Evolutionary conservation across 2,888 invertebrate species (phyloP), one percentile per base, ranked within the genome.

Genomic region (Euplagia quadripunctaria): DNA sequence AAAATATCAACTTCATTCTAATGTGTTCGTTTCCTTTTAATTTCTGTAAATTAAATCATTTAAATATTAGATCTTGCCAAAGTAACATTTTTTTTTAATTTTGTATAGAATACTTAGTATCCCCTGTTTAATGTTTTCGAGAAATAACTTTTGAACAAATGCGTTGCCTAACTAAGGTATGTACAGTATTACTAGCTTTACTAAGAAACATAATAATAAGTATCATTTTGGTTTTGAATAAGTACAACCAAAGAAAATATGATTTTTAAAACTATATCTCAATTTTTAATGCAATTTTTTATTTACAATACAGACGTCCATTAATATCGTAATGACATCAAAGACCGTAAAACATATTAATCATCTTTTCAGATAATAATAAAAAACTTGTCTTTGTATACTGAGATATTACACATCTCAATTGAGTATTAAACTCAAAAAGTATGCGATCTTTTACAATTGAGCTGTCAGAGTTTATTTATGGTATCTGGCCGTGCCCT

Each of bases 131-230:
- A 82, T 79, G 79, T 83, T 78, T 84, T 86, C 77, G 78, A 77
- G 72, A 75, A 74, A 76, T 74, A 76, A 83, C 76, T 78, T 85
- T 86, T 85, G 80, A 87, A 87, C 85, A 85, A 85, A 87, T 84
- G 85, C 89, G 88, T 92, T 89, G 91, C 92, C 92, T 92, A 88
- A 90, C 85, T 87, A 88, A 92, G 91, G 93, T 92, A 91, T 95
- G 95, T 95, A 95, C 95, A 95, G 95, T 95, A 95, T 95, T 95
- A 95, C 91, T 95, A 95, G 95, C 93, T 93, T 94, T 94, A 94
- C 92, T 94, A 94, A 94, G 94, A 90, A 90, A 90, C 86, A 90
- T 90, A 86, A 83, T 86, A 85, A 86, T 87, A 87, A 85, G 84
- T 82, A 76, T 83, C 81, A 85, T 80, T 31, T 82, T 88, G 77